A percentile compares a stretch with the other conserved stretches of the same genome.
Conservation (phyloP, 2,113 vertebrate genomes). For the Neomonachus schauinslandi region DNA sequence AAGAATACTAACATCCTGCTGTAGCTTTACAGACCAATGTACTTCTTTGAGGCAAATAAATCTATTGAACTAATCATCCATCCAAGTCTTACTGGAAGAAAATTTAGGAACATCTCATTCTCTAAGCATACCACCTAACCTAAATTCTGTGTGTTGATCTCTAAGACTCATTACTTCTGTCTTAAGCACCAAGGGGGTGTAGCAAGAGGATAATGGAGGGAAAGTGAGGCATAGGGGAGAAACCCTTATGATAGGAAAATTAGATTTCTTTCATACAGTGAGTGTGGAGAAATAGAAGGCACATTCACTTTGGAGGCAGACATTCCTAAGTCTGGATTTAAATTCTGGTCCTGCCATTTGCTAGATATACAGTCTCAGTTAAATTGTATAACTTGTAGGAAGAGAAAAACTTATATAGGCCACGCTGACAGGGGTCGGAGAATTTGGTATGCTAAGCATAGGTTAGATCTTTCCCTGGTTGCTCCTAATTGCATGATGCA, state of each 20-base stretch:
- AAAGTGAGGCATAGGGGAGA: not conserved
- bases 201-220: not conserved
- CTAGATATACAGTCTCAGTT: not conserved
- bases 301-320: not conserved
- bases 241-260: not conserved
- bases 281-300: not conserved
- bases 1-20: not conserved
- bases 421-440: not conserved
- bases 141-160: not conserved
- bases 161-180: not conserved
- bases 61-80: not conserved
- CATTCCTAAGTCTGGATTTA: not conserved
- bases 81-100: not conserved
- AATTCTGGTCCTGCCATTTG: not conserved
- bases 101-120: not conserved
- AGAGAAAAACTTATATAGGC: not conserved
- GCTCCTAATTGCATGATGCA: fast-evolving
- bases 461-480: not conserved
- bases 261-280: not conserved
- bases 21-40: not conserved
- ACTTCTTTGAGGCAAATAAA: not conserved
- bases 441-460: not conserved
- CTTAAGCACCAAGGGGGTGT: not conserved
- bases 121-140: not conserved
- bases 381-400: not conserved